A percentile compares a stretch with the other conserved stretches of the same genome.
Conservation (phyloP, 2,113 vertebrate genomes). For the Eolophus roseicapilla region DNA sequence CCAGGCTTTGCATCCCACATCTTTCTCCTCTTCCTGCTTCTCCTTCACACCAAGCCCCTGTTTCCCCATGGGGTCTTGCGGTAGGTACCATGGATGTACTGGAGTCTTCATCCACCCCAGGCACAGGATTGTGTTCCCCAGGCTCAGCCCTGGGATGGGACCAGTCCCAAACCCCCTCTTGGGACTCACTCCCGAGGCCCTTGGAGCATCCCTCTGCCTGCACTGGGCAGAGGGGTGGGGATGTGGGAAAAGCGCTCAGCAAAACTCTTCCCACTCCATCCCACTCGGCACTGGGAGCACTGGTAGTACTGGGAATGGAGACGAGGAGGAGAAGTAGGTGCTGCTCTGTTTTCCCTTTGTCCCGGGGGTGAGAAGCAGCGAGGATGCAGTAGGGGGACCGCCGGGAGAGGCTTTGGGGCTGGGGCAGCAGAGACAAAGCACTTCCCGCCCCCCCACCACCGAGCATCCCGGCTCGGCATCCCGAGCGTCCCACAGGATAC, state of each 20-base stretch:
- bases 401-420: neutral
- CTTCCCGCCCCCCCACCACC: rapidly evolving
- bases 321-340: neutral
- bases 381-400: neutral
- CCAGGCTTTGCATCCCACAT: neutral
- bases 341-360: neutral
- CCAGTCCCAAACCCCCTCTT: neutral
- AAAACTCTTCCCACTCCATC: neutral
- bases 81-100: rapidly evolving
- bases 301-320: neutral
- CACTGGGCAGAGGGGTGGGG: neutral
- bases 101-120: neutral
- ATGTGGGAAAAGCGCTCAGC: neutral
- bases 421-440: neutral
- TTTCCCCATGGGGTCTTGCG: rapidly evolving
- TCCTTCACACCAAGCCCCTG: neutral
- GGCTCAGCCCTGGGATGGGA: neutral
- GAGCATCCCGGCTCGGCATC: neutral
- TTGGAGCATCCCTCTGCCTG: neutral
- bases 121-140: rapidly evolving
- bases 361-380: neutral
- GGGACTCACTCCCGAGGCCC: rapidly evolving
- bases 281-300: neutral
- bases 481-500: neutral
- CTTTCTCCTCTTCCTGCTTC: neutral